phyloP scores from a whole-genome alignment of 2,113 vertebrate genomes.

The Pollimyrus isidori region DNA sequence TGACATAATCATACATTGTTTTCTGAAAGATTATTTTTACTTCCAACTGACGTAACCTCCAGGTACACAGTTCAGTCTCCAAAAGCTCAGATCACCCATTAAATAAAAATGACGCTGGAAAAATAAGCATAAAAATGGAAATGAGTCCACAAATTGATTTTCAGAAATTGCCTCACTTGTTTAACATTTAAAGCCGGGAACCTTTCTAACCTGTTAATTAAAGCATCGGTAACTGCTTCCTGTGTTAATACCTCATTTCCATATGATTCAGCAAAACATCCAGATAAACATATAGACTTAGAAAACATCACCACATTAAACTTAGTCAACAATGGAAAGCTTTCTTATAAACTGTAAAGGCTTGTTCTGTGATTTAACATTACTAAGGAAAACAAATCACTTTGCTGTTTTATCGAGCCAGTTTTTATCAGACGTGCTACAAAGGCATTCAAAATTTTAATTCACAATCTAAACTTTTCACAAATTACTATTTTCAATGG shows the following conservation, averaged over 20 bases:
- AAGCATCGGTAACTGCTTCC: background rate
- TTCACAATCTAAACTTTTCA: background rate
- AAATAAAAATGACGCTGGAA: background rate
- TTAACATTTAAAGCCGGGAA: background rate
- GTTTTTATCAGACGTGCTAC: background rate
- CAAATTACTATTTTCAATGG: background rate
- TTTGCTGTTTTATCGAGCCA: background rate
- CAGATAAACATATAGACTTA: background rate
- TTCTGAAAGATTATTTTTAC: background rate
- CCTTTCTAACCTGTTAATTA: background rate
- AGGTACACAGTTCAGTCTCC: background rate
- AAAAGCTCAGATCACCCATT: background rate
- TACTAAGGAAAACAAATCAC: background rate
- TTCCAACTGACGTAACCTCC: background rate
- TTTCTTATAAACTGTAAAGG: background rate
- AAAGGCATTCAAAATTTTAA: background rate
- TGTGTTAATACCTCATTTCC: background rate
- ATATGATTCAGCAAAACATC: background rate
- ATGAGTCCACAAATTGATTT: background rate
- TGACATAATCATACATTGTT: background rate
- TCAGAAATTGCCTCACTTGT: background rate
- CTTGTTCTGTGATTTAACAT: background rate
- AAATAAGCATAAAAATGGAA: background rate
- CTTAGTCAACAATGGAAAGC: background rate
- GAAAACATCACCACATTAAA: background rate